Percentiles rank a stretch among this genome's conserved stretches.
phyloP scores from a whole-genome alignment of 2,888 invertebrate species.

The Lapara coniferarum region DNA sequence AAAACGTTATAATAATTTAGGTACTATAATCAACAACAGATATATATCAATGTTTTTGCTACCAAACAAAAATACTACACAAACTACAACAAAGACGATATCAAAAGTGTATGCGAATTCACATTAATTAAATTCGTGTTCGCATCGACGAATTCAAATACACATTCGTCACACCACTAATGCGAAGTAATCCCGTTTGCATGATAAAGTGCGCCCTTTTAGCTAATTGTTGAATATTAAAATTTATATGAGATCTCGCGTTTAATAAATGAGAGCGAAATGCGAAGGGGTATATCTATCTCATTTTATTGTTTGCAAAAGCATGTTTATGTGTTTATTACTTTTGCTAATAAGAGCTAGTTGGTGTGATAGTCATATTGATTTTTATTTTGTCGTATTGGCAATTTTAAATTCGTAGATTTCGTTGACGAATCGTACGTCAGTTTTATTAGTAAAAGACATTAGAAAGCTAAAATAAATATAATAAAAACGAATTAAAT shows the following conservation, averaged over 20 bases:
- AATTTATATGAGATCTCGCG: conserved; percentile 12
- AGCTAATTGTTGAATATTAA: conserved; percentile 22
- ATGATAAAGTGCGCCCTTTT: conserved; percentile 17
- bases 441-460: too few species aligned
- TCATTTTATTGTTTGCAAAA: conserved; percentile 2
- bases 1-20: too few species aligned
- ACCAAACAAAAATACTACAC: too few species aligned
- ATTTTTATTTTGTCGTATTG: too few species aligned
- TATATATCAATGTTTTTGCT: too few species aligned
- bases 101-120: not conserved
- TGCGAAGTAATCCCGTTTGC: not conserved
- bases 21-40: too few species aligned
- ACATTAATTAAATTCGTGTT: not conserved
- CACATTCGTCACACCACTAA: conserved; percentile 10
- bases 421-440: too few species aligned
- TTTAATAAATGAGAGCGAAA: conserved; percentile 1
- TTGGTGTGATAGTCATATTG: not conserved
- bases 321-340: not conserved
- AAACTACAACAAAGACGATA: not conserved
- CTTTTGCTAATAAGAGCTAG: too few species aligned
- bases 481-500: too few species aligned
- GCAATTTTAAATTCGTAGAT: too few species aligned
- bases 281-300: not conserved
- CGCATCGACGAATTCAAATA: conserved; percentile 9
- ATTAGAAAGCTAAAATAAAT: too few species aligned